These are phyloP conservation scores for Uromys caudimaculatus DNA, from an alignment of 2,797 vertebrate genomes.

Conservation along the genomic window DNA sequence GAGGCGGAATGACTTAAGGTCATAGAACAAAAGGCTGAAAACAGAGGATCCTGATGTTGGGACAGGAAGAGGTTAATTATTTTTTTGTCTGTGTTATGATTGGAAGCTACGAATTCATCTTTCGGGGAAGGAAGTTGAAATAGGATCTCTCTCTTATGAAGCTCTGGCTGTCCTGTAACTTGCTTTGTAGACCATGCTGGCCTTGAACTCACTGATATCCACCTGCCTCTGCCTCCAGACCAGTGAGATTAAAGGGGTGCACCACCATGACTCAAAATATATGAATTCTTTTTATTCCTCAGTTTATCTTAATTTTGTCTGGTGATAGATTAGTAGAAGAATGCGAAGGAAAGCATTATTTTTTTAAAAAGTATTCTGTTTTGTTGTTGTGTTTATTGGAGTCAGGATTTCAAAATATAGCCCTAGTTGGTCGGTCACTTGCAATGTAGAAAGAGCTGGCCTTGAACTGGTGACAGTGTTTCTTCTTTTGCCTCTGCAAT, in stretches of 20 bases:
- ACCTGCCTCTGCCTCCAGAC: neutral
- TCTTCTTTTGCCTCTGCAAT: neutral
- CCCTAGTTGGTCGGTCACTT: neutral
- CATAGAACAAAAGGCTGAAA: slow-evolving; percentile 41
- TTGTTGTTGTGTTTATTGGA: neutral
- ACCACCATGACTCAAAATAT: neutral
- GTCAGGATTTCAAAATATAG: neutral
- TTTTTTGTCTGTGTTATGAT: neutral
- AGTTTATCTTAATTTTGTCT: slow-evolving; percentile 36
- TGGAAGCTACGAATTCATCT: slow-evolving; percentile 29
- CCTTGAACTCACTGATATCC: neutral
- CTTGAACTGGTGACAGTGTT: neutral
- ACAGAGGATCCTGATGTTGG: neutral
- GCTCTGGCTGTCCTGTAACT: neutral
- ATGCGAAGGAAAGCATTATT: slow-evolving; percentile 43
- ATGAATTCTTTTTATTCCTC: slow-evolving; percentile 15
- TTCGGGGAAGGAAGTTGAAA: neutral
- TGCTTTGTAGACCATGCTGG: neutral
- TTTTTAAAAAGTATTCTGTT: neutral
- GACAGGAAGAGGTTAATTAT: neutral
- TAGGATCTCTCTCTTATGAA: neutral
- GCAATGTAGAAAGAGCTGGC: neutral
- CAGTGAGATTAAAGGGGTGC: neutral
- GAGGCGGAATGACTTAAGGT: slow-evolving; percentile 48
- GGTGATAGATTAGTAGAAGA: slow-evolving; percentile 22